Conservation (phyloP, 2,113 vertebrate genomes). For the Rhynchopsitta pachyrhyncha region DNA sequence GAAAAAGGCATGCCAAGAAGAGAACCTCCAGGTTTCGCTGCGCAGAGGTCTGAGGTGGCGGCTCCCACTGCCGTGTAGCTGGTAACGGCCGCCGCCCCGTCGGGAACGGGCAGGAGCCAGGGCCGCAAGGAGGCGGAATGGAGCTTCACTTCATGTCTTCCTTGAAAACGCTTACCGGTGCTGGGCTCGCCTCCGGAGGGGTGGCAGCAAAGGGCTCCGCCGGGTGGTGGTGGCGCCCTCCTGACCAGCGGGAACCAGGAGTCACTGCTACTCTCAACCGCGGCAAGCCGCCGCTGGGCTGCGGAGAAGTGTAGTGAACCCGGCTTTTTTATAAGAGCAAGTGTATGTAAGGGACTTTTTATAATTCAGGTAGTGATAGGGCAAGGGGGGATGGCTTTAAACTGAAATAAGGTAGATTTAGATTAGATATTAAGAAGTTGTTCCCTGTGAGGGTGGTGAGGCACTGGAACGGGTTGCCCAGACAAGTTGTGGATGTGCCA, state of each 20-base stretch:
- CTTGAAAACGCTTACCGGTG: not conserved
- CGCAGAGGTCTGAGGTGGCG: not conserved
- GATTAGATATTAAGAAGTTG: not conserved
- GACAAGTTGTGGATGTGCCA: not conserved
- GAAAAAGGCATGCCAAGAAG: too few relatives aligned
- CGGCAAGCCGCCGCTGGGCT: not conserved
- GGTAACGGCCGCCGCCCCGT: not conserved
- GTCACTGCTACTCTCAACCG: accelerated
- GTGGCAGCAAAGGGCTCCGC: not conserved
- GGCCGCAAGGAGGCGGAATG: not conserved
- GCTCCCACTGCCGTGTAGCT: not conserved
- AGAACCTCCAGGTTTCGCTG: too few relatives aligned
- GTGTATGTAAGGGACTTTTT: not conserved
- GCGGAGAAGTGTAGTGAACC: accelerated
- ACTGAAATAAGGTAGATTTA: not conserved
- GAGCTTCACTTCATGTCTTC: too few relatives aligned
- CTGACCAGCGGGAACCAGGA: accelerated
- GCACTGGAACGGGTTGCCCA: not conserved
- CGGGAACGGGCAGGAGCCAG: too few relatives aligned
- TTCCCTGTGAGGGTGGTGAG: not conserved
- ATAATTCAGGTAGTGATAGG: not conserved
- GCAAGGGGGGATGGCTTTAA: not conserved
- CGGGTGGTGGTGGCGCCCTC: not conserved
- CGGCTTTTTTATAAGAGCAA: not conserved
- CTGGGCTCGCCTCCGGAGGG: not conserved